A percentile compares a stretch with the other conserved stretches of the same genome.
phyloP scores from a whole-genome alignment of 2,113 vertebrate species.

The Gavia stellata region DNA sequence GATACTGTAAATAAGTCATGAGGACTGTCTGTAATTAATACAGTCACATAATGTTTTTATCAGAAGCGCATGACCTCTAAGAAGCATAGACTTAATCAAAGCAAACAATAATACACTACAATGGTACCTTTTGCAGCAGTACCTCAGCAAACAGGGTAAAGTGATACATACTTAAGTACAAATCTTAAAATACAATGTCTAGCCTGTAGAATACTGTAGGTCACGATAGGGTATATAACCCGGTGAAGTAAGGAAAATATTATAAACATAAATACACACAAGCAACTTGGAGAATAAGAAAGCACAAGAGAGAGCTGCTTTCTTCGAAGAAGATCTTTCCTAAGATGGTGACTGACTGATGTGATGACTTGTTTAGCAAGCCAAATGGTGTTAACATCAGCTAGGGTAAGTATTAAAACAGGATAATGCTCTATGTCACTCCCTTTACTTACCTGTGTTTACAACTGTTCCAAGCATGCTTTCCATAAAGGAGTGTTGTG shows the following conservation, averaged over 20 bases:
- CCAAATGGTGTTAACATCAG: not conserved
- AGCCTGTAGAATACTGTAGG: not conserved
- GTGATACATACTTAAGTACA: not conserved
- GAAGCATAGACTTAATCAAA: not conserved
- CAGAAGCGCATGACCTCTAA: not conserved
- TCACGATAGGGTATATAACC: not conserved
- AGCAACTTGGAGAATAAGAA: not conserved
- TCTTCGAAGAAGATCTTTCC: not conserved
- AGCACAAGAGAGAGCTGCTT: not conserved
- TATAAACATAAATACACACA: not conserved
- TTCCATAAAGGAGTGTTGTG: not conserved
- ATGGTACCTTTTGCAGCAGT: not conserved
- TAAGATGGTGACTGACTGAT: not conserved
- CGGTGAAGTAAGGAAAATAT: not conserved
- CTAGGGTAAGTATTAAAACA: not conserved
- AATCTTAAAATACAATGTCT: not conserved
- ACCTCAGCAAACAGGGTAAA: not conserved
- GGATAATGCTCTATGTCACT: not conserved
- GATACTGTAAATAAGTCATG: not conserved
- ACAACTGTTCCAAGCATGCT: not conserved
- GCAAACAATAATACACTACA: not conserved
- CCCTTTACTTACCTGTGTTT: not conserved
- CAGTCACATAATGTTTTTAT: not conserved
- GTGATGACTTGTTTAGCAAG: not conserved
- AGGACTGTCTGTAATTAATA: not conserved